Base-by-base conservation (phyloP, 2,888 invertebrate species). In the Erebia epiphron region DNA sequence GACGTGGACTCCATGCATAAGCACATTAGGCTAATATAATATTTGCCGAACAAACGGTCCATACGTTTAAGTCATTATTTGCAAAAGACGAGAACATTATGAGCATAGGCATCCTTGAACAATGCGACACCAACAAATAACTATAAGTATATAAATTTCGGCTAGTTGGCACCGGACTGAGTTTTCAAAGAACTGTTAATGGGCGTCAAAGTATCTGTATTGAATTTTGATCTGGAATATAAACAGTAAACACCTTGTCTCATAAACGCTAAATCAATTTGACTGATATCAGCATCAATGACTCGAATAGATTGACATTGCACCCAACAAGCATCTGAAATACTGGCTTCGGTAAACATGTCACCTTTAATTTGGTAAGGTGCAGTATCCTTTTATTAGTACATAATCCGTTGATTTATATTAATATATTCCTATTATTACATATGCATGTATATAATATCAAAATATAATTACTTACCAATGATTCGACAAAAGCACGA, bases 171-270 rank as follows among this genome's bases (percentile, higher is more conserved):
- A 82, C 79, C 81, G 83, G 83, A 83, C 80, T 84, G 79, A 76
- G 79, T 79, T 46, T 67, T 57, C 46, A 26, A 46, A 26, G 41
- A 49, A 67, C 21, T 46, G 65, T 80, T 16, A 18, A 62, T 56
- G 65, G 56, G 54, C 35, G 41, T 70, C 46, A 65, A 72, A 54
- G 43, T 56, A 14, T 43, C 10, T 54, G 54, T 70, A 26, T 69
- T 64, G 79, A 77, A 79, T 78, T 82, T 75, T 75, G 77, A 75
- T 75, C 67, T 76, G 73, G 73, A 80, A 78, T 79, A 81, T 85
- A 89, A 86, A 87, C 87, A 86, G 82, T 85, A 89, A 87, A 87
- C 87, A 86, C 76, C 80, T 80, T 83, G 81, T 85, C 80, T 78
- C 72, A 75, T 75, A 73, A 78, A 77, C 75, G 79, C 78, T 83